A percentile compares a stretch with the other conserved stretches of the same genome.
Conservation (phyloP, 2,113 vertebrate genomes). For the Anolis carolinensis region DNA sequence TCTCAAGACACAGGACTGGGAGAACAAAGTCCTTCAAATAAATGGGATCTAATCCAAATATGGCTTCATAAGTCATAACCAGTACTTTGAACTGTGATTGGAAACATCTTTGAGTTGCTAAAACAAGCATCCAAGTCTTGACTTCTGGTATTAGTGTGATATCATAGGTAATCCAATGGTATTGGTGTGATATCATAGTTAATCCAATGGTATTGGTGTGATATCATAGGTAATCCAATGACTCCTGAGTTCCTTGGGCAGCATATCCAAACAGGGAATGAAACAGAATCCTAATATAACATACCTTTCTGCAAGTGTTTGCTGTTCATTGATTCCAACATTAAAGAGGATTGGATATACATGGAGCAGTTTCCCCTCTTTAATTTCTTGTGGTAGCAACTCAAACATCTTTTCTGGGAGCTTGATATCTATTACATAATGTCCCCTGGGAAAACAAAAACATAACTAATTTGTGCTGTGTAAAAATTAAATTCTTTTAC, state of each 20-base stretch:
- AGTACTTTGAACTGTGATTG: too few species aligned
- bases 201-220: background rate
- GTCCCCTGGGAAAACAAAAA: constrained; percentile 78
- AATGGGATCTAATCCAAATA: too few species aligned
- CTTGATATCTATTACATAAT: constrained; percentile 91
- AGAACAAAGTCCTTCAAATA: too few species aligned
- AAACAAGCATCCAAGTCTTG: too few species aligned
- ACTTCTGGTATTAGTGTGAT: too few species aligned
- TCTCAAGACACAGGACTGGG: too few species aligned
- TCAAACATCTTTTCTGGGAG: constrained; percentile 89
- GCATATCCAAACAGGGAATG: background rate
- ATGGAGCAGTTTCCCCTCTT: constrained; percentile 86
- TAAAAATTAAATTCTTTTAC: background rate
- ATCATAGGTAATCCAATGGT: background rate
- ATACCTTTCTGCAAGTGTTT: constrained; percentile 97
- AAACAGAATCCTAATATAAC: constrained; percentile 1
- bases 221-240: background rate
- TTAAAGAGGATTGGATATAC: constrained; percentile 94
- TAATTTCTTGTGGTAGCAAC: constrained; percentile 88
- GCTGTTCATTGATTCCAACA: constrained; percentile 97
- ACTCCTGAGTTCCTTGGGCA: background rate
- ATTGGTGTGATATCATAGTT: background rate
- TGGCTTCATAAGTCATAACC: too few species aligned
- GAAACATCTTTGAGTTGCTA: too few species aligned
- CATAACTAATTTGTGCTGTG: constrained; percentile 1